Percentiles rank a stretch among this genome's conserved stretches.
phyloP scores from a whole-genome alignment of 2,113 vertebrate species.

The Pituophis catenifer region DNA sequence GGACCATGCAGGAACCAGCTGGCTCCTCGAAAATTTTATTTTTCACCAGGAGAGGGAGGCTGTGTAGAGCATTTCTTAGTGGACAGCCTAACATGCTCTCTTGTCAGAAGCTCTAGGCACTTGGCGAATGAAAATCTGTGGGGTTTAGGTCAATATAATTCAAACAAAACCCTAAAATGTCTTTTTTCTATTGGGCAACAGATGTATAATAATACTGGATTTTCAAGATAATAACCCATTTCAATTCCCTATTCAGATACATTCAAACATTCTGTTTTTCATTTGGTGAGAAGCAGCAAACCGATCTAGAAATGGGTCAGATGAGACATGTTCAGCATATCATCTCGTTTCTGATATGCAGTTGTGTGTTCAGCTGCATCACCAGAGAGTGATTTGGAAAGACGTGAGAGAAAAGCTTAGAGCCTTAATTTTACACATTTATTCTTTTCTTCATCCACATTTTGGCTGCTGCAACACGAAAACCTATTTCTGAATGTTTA shows the following conservation, averaged over 20 bases:
- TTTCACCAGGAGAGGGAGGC: slow-evolving; percentile 8
- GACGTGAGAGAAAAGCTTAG: neutral
- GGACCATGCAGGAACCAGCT: neutral
- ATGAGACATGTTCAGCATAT: neutral
- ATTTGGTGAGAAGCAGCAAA: neutral
- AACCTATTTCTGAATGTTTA: neutral
- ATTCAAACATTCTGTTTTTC: neutral
- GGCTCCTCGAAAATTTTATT: neutral
- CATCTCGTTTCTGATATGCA: neutral
- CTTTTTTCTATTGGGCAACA: neutral
- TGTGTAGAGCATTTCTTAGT: neutral
- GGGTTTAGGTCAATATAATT: neutral
- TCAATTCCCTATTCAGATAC: neutral
- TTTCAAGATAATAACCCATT: neutral
- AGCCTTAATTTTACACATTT: neutral
- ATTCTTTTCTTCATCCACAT: neutral
- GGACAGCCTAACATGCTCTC: neutral
- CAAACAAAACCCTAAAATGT: neutral
- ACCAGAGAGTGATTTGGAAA: neutral
- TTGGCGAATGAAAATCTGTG: neutral
- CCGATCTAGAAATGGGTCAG: neutral
- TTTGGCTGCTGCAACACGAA: neutral
- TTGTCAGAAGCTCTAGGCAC: neutral
- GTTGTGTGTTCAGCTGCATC: neutral
- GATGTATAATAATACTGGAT: neutral